phyloP scores from a whole-genome alignment of 2,797 vertebrate species.

The Sebastes oblongus region DNA sequence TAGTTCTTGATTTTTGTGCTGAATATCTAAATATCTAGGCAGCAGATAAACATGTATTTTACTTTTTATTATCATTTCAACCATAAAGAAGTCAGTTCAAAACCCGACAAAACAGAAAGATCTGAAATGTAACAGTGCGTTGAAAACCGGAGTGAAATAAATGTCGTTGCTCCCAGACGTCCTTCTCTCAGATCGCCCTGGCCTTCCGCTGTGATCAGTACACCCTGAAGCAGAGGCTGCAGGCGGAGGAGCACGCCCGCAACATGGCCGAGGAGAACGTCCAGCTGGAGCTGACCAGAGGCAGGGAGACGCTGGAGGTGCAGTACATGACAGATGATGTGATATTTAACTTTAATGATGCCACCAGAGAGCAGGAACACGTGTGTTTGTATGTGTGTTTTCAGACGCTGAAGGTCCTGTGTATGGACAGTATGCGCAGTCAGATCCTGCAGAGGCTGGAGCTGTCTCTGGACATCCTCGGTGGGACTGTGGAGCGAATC shows the following conservation, averaged over 20 bases:
- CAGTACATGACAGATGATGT: neutral
- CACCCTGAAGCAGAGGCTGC: slow-evolving; percentile 83
- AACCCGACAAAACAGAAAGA: neutral
- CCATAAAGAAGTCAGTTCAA: neutral
- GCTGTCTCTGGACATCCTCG: slow-evolving; percentile 81
- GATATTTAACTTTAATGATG: neutral
- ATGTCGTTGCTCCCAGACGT: slow-evolving; percentile 42
- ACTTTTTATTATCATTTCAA: neutral
- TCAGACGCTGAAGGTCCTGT: slow-evolving; percentile 81
- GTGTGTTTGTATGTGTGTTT: slow-evolving; percentile 25
- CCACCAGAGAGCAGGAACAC: neutral
- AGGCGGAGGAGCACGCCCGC: slow-evolving; percentile 85
- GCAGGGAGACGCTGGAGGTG: slow-evolving; percentile 85
- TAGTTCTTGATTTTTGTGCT: neutral
- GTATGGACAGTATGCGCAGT: slow-evolving; percentile 73
- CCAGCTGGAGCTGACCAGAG: slow-evolving; percentile 84
- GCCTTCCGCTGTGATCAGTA: slow-evolving; percentile 82
- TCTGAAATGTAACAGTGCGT: neutral
- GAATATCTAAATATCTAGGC: neutral
- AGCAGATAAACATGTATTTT: neutral
- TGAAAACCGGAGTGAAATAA: neutral
- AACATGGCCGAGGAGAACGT: slow-evolving; percentile 87
- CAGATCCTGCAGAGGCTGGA: slow-evolving; percentile 82
- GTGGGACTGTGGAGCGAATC: slow-evolving; percentile 79
- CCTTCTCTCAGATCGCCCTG: slow-evolving; percentile 79